Evolutionary conservation across 2,888 invertebrate genomes (phyloP), one percentile per base, ranked within the genome.

Genomic region (Eupithecia subfuscata): DNA sequence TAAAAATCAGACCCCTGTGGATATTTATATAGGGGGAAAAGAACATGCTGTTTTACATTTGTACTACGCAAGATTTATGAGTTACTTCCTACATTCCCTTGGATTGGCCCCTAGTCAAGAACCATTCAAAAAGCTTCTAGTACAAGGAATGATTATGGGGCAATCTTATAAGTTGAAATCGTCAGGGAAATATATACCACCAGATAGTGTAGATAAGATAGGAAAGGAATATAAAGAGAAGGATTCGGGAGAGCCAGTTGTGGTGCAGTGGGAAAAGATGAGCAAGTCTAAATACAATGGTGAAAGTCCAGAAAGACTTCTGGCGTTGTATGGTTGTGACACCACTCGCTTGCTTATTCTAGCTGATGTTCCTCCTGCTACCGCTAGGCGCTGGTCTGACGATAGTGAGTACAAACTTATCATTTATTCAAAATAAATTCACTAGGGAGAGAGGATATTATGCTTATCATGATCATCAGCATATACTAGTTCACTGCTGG

Each of bases 221-320:
- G 94, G 94, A 64, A 96, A 96, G 82, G 95, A 94, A 78, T 96
- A 96, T 84, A 96, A 95, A 84, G 96, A 92, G 73, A 96, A 96
- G 86, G 91, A 83, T 5, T 97, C 97, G 2, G 96, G 97, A 40
- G 95, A 96, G 81, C 91, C 96, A 12, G 96, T 99, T 0, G 90
- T 95, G 16, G 95, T 96, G 78, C 94, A 96, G 43, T 99, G 98
- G 98, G 99, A 99, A 88, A 99, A 99, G 95, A 99, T 99, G 99
- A 99, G 99, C 84, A 99, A 99, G 94, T 99, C 99, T 0, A 99
- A 99, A 91, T 95, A 97, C 82, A 99, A 99, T 93, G 99, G 99
- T 0, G 97, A 98, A n/a, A 98, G 98, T 91, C 99, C 99, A 16
- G 95, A 96, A 82, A 96, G 97, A 73, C 96, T 99, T 88, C 95